A percentile compares a stretch with the other conserved stretches of the same genome.
Evolutionary conservation across 1,140 invertebrate species (phyloP).

Genomic region (Anadara kagoshimensis): DNA sequence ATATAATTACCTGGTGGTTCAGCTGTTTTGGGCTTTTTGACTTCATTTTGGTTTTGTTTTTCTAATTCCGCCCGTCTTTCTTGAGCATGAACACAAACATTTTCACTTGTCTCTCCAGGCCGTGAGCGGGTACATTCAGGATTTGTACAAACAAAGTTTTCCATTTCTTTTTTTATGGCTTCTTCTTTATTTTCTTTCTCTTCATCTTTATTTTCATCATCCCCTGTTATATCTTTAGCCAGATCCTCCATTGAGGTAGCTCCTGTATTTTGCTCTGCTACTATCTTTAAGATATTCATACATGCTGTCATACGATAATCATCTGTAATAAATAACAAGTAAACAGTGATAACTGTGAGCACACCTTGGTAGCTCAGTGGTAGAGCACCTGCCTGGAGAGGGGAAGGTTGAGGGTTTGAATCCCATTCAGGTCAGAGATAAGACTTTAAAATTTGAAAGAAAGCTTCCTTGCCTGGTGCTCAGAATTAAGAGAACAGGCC

Average conservation of each 20-base stretch:
- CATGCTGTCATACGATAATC: slow-evolving; percentile 93
- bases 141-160: slow-evolving; percentile 48
- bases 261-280: slow-evolving; percentile 53
- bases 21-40: slow-evolving; percentile 25
- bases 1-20: slow-evolving; percentile 9
- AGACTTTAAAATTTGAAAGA: too few relatives aligned
- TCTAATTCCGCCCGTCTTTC: slow-evolving; percentile 23
- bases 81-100: slow-evolving; percentile 55
- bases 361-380: too few relatives aligned
- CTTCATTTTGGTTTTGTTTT: slow-evolving; percentile 34
- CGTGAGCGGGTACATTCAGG: slow-evolving; percentile 58
- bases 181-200: slow-evolving; percentile 41
- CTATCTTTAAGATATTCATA: slow-evolving; percentile 84
- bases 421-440: too few relatives aligned
- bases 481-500: too few relatives aligned
- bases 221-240: slow-evolving; percentile 52
- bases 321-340: slow-evolving; percentile 74
- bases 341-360: background rate
- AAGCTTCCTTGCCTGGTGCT: too few relatives aligned
- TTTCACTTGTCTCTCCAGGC: slow-evolving; percentile 42
- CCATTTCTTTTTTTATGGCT: slow-evolving; percentile 2
- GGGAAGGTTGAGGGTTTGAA: too few relatives aligned
- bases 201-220: slow-evolving; percentile 58
- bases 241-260: slow-evolving; percentile 24
- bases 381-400: too few relatives aligned